Percentiles rank a stretch among this genome's conserved stretches.
Evolutionary conservation across 1,140 invertebrate genomes (phyloP).

Genomic region (Pygmarrhopalites habei): DNA sequence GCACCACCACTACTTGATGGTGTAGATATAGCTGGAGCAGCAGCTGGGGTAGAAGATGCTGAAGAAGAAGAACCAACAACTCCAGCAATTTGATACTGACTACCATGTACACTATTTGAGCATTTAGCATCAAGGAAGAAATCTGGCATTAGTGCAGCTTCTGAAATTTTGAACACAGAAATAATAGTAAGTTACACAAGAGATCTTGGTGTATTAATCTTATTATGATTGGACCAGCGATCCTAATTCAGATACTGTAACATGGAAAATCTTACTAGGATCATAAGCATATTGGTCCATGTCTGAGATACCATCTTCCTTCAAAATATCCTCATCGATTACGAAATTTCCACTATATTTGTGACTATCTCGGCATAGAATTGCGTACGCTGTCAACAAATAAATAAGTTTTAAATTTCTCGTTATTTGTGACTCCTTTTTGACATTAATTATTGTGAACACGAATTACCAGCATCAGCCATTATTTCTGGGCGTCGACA

Average conservation of each 20-base stretch:
- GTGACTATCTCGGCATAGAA: conserved; percentile 71
- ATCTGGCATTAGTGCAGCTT: conserved; percentile 68
- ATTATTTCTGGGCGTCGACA: conserved; percentile 86
- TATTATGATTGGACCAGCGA: no score
- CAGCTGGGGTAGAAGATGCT: background rate
- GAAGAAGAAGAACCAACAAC: background rate
- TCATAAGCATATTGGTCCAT: conserved; percentile 78
- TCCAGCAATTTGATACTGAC: conserved; percentile 38
- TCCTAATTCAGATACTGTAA: no score
- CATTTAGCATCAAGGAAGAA: conserved; percentile 74
- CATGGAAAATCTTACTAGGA: conserved; percentile 65
- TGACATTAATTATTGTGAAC: no score
- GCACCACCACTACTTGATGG: background rate
- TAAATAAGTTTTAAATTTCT: no score
- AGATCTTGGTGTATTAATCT: no score
- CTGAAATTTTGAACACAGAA: conserved; percentile 9
- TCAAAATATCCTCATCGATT: conserved; percentile 87
- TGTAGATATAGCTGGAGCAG: background rate
- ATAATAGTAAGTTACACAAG: no score
- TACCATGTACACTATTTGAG: conserved; percentile 28
- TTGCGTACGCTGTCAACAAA: conserved; percentile 88
- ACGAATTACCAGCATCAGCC: conserved; percentile 87
- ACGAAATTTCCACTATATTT: conserved; percentile 81
- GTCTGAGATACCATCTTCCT: conserved; percentile 70
- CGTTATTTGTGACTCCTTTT: no score